phyloP scores from a whole-genome alignment of 2,113 vertebrate species.

The Crotalus helleri region DNA sequence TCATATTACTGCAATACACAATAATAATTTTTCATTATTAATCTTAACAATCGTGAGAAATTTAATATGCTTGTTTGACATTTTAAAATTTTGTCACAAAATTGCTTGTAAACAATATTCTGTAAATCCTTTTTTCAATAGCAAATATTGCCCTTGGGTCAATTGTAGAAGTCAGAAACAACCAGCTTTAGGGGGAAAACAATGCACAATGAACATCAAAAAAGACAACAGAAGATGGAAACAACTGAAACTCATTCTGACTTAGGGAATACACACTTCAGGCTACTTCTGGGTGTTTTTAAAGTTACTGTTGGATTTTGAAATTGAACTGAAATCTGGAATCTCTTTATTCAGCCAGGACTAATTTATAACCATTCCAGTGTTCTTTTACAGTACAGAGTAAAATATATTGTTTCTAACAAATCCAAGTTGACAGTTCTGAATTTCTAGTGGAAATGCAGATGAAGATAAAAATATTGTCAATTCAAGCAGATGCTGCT shows the following conservation, averaged over 20 bases:
- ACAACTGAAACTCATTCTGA: neutral
- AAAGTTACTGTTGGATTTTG: neutral
- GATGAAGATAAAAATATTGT: neutral
- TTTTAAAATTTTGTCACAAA: neutral
- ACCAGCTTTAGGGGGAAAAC: neutral
- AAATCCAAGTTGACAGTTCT: neutral
- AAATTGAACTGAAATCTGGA: neutral
- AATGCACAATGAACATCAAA: neutral
- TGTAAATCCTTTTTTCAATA: neutral
- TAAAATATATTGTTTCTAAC: neutral
- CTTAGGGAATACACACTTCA: neutral
- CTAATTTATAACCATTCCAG: neutral
- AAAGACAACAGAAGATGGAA: neutral
- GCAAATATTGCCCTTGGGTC: neutral
- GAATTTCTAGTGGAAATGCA: neutral
- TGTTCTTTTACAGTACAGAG: neutral
- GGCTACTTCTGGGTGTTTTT: neutral
- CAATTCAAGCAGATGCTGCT: neutral
- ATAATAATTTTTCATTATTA: neutral
- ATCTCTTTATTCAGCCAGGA: neutral
- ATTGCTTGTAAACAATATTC: neutral
- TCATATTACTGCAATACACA: neutral
- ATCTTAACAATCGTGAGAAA: neutral
- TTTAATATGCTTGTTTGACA: neutral
- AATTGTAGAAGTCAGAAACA: neutral